Evolutionary conservation across 2,888 invertebrate genomes (phyloP), one percentile per base, ranked within the genome.

Genomic region (Xanthostigma xanthostigma): DNA sequence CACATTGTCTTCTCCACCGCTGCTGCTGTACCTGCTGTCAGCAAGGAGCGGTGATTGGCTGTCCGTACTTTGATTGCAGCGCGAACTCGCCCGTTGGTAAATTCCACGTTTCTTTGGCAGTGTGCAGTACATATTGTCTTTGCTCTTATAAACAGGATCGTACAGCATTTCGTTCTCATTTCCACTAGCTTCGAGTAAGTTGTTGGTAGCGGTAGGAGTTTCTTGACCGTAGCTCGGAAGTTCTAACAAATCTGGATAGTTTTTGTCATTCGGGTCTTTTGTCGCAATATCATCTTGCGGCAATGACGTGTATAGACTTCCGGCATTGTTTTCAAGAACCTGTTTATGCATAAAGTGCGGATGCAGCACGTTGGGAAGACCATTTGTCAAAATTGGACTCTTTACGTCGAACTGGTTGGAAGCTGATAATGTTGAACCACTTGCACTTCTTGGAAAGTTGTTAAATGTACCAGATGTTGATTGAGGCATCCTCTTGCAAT

Each of bases 21-120:
- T 82, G 61, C 84, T 83, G 53, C 81, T 80, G 58, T 82, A 78
- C 53, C 81, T 73, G 62, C 82, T 84, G 57, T 78, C 79, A 11
- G 74, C 70, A 51, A 86, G 67, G 50, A 86, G 68, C 1, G 84
- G 84, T 48, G 84, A 82, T 57, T 85, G 82, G 58, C 85, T 85
- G 57, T 84, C 84, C 27, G 80, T 64, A 54, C 67, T 67, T 47
- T 59, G 58, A 50, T 66, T 27, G 38, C 42, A 66, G 40, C 62
- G 56, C 17, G 45, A 45, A 46, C 44, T 45, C 34, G 38, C 44
- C 37, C 51, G 67, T 64, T 50, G 65, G 51, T 38, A 68, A 58
- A 53, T 66, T 14, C 58, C 58, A 33, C 57, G 53, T 55, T 66
- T 67, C 48, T 67, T 56, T 1, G 84, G 83, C 55, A 84, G 70